Conservation (phyloP, 2,888 invertebrate genomes). For the Lumbricus terrestris region DNA sequence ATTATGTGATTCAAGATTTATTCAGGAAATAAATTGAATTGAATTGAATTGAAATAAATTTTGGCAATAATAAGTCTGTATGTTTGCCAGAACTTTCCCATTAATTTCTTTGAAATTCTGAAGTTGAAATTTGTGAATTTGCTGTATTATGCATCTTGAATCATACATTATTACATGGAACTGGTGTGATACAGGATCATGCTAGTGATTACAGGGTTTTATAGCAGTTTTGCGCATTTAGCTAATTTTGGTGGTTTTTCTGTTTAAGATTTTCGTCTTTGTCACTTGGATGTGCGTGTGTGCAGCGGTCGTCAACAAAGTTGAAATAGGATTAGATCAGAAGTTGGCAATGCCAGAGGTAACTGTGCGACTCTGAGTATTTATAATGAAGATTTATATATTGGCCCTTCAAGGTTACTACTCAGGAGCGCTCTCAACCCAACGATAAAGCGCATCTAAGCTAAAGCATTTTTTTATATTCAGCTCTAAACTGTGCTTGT, state of each 20-base stretch:
- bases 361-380: conserved; percentile 22
- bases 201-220: background rate
- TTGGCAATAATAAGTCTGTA: background rate
- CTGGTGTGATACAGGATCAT: background rate
- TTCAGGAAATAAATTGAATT: too few species aligned
- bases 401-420: too few species aligned
- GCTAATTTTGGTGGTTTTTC: background rate
- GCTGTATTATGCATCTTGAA: background rate
- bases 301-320: conserved; percentile 81
- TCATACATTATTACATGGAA: background rate
- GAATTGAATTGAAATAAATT: too few species aligned
- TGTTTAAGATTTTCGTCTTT: conserved; percentile 72
- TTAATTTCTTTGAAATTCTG: too few species aligned
- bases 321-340: conserved; percentile 92
- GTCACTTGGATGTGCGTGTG: conserved; percentile 87
- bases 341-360: conserved; percentile 93
- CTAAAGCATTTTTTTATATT: too few species aligned
- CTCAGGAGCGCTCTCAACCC: too few species aligned
- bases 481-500: too few species aligned
- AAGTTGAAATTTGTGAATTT: background rate
- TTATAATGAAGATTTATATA: too few species aligned
- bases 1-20: too few species aligned
- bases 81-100: background rate
- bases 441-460: too few species aligned
- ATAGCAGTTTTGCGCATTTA: background rate